Evolutionary conservation across 2,797 vertebrate species (phyloP).

Genomic region (Zalophus californianus): DNA sequence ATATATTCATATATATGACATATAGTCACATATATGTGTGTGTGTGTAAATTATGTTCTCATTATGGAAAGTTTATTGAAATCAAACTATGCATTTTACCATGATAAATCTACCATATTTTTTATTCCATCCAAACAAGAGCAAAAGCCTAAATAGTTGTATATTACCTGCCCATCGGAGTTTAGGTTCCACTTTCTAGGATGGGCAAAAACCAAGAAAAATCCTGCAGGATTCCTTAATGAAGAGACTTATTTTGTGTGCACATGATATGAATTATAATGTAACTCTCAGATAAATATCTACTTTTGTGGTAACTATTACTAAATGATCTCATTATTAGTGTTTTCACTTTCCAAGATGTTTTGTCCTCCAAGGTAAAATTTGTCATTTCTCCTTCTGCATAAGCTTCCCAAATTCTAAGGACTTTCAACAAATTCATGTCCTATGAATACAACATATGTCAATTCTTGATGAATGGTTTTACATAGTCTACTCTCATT

Average conservation of each 20-base stretch:
- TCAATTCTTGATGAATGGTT: neutral
- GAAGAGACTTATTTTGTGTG: neutral
- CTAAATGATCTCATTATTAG: neutral
- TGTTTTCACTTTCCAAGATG: neutral
- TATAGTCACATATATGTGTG: neutral
- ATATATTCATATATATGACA: too few relatives aligned
- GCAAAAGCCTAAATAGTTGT: too few relatives aligned
- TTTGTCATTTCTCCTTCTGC: neutral
- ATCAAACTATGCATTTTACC: neutral
- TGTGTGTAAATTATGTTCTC: neutral
- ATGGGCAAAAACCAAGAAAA: neutral
- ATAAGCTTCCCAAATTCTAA: slow-evolving; percentile 1
- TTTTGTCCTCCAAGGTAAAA: neutral
- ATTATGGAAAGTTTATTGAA: neutral
- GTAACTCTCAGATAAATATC: neutral
- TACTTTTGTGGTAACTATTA: neutral
- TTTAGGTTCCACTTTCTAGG: neutral
- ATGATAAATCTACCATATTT: neutral
- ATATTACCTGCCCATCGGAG: neutral
- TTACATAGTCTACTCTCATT: neutral
- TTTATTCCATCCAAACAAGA: neutral
- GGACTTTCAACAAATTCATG: neutral
- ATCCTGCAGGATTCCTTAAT: neutral
- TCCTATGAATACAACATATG: neutral
- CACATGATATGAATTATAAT: slow-evolving; percentile 24